A percentile compares a stretch with the other conserved stretches of the same genome.
Conservation (phyloP, 1,140 invertebrate genomes). For the Episyrphus balteatus region DNA sequence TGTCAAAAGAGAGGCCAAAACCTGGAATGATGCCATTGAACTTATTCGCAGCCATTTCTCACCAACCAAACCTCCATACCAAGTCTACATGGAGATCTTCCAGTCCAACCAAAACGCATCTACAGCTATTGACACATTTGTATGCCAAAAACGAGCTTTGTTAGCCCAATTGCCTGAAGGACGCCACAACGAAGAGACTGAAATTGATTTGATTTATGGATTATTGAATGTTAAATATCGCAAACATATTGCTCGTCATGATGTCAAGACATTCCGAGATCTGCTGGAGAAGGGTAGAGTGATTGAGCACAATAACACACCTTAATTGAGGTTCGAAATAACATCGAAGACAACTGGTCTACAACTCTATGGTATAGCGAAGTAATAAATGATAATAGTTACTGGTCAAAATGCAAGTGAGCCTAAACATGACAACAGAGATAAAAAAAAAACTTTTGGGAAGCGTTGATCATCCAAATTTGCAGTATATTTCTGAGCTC, state of each 20-base stretch:
- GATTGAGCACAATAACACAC: conserved; percentile 20
- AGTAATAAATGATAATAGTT: no score
- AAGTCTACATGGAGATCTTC: conserved; percentile 30
- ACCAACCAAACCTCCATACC: conserved; percentile 27
- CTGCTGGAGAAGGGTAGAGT: conserved; percentile 20
- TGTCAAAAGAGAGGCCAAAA: conserved; percentile 30
- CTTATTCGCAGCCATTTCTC: conserved; percentile 29
- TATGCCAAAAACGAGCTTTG: conserved; percentile 28
- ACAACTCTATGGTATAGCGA: no score
- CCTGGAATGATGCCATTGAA: conserved; percentile 24
- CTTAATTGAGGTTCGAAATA: no score
- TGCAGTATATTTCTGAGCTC: no score
- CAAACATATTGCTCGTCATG: conserved; percentile 23
- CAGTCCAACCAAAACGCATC: conserved; percentile 12
- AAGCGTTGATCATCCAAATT: no score
- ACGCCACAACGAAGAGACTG: conserved; percentile 27
- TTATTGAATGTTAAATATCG: conserved; percentile 21
- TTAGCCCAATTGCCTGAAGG: conserved; percentile 29
- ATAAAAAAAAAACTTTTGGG: no score
- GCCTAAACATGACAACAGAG: no score
- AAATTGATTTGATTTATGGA: conserved; percentile 30
- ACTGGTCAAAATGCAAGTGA: no score
- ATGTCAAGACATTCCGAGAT: conserved; percentile 23
- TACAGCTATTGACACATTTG: conserved; percentile 23
- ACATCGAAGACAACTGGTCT: no score